Evolutionary conservation across 2,113 vertebrate species (phyloP), one percentile per base, ranked within the genome.

Genomic region (Scopus umbretta): DNA sequence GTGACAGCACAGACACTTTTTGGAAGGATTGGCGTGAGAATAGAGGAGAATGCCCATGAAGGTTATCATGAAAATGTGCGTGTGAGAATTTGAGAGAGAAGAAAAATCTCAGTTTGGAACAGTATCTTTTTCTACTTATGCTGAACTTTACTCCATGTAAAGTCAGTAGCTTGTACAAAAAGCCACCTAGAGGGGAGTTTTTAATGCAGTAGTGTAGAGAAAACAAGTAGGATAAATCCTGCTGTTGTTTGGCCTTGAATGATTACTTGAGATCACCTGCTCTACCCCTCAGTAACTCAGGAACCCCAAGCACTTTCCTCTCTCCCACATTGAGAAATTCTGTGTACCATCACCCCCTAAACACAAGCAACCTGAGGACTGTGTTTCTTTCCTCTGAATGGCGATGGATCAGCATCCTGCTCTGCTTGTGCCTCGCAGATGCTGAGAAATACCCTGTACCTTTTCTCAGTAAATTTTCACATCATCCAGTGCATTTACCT

Each of bases 341-440:
- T 26, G 5, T 23, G 7, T 36, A 29, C 50, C 8, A 5, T 56
- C 29, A 40, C 5, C 17, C 6, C 9, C 29, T 18, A 29, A 32
- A 20, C 29, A 4, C 43, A 34, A 50, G 7, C 15, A 45, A 10
- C 19, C 17, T 10, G 4, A 72, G n/a, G 52, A 20, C 10, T 2
- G 6, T 34, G 7, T 49, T 11, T 70, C 21, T 66, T 29, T 32
- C 10, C 18, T 22, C 47, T 20, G 7, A 2, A 16, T 1, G 16
- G 32, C 0, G 1, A 29, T 4, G 9, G n/a, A 10, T 10, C 50
- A 30, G 17, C n/a, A 10, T 19, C 40, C 12, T 12, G 7, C 20
- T 52, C 61, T 47, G 25, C 29, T 52, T 25, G 8, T 3, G 7
- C 43, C 27, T 25, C 3, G 4, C 26, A 30, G 21, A 13, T 66